phyloP scores from a whole-genome alignment of 2,113 vertebrate species.

The Lampris incognitus region DNA sequence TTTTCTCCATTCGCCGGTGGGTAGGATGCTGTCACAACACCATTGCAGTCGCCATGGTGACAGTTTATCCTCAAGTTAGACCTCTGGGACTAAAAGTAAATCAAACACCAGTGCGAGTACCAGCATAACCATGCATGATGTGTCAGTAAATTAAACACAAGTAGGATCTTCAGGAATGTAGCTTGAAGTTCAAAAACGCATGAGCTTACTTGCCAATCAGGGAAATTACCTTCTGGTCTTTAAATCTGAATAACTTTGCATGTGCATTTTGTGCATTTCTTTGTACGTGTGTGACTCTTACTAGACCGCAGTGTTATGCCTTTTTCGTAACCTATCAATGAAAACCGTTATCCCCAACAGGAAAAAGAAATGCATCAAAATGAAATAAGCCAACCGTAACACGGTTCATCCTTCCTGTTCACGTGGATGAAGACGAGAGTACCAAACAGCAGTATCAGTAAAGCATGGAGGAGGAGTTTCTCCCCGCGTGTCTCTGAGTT shows the following conservation, averaged over 20 bases:
- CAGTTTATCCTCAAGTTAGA: too few relatives aligned
- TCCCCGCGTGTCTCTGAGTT: conserved; percentile 14
- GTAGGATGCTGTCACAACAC: too few relatives aligned
- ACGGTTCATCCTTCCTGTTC: not conserved
- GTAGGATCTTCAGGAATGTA: too few relatives aligned
- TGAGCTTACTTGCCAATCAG: too few relatives aligned
- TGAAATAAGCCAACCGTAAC: conserved; percentile 1
- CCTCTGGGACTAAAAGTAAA: too few relatives aligned
- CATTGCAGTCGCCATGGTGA: too few relatives aligned
- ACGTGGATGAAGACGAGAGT: not conserved
- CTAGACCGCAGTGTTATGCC: conserved; percentile 14
- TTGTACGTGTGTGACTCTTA: not conserved
- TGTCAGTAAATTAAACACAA: too few relatives aligned
- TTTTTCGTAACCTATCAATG: not conserved
- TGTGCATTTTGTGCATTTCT: not conserved
- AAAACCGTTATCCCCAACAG: conserved; percentile 25
- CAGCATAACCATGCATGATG: too few relatives aligned
- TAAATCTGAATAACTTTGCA: not conserved
- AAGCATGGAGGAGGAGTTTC: conserved; percentile 18
- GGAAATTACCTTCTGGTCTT: too few relatives aligned
- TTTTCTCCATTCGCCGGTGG: too few relatives aligned
- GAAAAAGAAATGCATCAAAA: conserved; percentile 14
- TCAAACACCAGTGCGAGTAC: too few relatives aligned
- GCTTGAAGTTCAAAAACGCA: too few relatives aligned
- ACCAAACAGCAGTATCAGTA: conserved; percentile 1